Conservation (phyloP, 2,113 vertebrate genomes). For the Circaetus gallicus region DNA sequence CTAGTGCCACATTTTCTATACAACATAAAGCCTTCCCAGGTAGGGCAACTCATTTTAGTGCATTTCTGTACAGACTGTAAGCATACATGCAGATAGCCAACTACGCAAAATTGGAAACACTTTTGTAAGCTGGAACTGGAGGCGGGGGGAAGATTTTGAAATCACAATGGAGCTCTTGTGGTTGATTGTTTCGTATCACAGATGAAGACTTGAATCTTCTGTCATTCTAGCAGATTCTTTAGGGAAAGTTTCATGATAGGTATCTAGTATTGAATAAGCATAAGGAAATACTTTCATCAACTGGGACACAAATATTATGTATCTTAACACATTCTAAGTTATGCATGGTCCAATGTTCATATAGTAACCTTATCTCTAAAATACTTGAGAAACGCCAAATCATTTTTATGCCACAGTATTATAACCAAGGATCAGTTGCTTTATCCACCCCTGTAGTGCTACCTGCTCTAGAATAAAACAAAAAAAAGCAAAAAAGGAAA, state of each 20-base stretch:
- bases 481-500: neutral
- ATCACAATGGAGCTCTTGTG: neutral
- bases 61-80: conserved; percentile 52
- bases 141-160: neutral
- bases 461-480: neutral
- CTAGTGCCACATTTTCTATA: conserved; percentile 56
- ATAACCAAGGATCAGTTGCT: neutral
- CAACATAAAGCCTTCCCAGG: conserved; percentile 61
- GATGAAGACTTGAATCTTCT: neutral
- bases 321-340: conserved; percentile 1
- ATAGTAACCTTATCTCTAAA: neutral
- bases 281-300: conserved; percentile 16
- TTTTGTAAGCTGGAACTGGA: conserved; percentile 12
- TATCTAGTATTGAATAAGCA: neutral
- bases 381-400: neutral
- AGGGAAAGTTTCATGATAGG: neutral
- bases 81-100: conserved; percentile 9
- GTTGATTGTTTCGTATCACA: neutral
- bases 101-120: neutral
- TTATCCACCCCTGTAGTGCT: neutral
- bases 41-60: conserved; percentile 60
- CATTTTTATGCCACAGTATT: neutral
- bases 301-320: neutral
- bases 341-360: neutral
- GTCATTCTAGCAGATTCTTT: neutral